phyloP scores from a whole-genome alignment of 2,797 vertebrate genomes.

The Nothura maculosa region DNA sequence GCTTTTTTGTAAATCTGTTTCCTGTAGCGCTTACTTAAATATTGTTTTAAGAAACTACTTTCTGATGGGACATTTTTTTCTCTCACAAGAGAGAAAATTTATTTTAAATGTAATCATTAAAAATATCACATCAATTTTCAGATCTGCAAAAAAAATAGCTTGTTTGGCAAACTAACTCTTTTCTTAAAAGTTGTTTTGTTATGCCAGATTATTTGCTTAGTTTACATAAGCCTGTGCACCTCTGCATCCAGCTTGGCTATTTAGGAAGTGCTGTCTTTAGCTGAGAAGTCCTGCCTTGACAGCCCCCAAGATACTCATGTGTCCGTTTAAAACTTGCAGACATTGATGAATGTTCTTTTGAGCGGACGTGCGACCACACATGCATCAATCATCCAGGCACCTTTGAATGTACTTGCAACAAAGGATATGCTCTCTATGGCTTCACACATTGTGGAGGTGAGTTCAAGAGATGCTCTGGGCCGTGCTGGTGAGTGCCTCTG shows the following conservation, averaged over 20 bases:
- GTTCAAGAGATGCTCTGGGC: not conserved
- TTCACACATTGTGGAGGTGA: slow-evolving; percentile 96
- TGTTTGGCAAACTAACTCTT: not conserved
- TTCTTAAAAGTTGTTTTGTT: not conserved
- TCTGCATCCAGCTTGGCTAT: not conserved
- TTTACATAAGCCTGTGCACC: not conserved
- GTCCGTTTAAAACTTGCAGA: slow-evolving; percentile 86
- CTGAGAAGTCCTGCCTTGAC: not conserved
- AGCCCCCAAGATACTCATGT: slow-evolving; percentile 22
- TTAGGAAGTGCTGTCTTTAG: not conserved
- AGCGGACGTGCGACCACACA: slow-evolving; percentile 94
- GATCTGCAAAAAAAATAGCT: not conserved
- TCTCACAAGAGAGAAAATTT: not conserved
- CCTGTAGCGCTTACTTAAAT: not conserved
- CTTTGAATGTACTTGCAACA: slow-evolving; percentile 93
- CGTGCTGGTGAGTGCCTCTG: accelerated
- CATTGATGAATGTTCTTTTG: slow-evolving; percentile 96
- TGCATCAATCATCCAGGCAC: slow-evolving; percentile 95
- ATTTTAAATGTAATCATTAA: not conserved
- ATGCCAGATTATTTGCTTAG: not conserved
- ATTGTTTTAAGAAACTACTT: not conserved
- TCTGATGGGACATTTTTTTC: not conserved
- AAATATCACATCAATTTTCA: not conserved
- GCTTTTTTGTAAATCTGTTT: not conserved
- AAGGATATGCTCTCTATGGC: slow-evolving; percentile 94